These are phyloP conservation scores for Diabrotica balteata DNA, from an alignment of 2,888 invertebrate genomes.

Conservation along the genomic window DNA sequence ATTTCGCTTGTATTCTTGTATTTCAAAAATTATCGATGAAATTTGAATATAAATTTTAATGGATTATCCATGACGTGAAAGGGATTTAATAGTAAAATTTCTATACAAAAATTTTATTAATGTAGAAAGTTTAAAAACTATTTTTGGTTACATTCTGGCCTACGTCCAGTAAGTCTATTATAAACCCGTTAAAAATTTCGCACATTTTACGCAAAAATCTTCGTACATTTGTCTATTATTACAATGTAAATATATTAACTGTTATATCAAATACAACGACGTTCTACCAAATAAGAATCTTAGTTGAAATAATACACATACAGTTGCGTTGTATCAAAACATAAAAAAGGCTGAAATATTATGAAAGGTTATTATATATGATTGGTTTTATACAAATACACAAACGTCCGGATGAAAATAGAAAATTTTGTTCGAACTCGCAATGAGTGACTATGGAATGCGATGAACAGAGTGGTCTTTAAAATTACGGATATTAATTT, in stretches of 20 bases:
- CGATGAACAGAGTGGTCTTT: not conserved
- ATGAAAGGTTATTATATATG: constrained; percentile 4
- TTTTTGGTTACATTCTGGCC: too few species aligned
- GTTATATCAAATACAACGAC: not conserved
- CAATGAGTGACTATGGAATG: constrained; percentile 6
- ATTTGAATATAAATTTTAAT: too few species aligned
- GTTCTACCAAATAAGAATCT: not conserved
- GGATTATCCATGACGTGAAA: too few species aligned
- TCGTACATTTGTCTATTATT: too few species aligned
- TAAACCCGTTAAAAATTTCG: too few species aligned
- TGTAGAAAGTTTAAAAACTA: too few species aligned
- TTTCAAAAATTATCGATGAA: too few species aligned
- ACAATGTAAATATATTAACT: not conserved
- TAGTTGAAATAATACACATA: not conserved
- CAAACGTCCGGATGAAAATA: constrained; percentile 8
- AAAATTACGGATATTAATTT: not conserved
- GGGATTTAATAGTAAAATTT: too few species aligned
- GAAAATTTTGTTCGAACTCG: not conserved
- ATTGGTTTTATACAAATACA: constrained; percentile 6
- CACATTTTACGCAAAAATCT: too few species aligned
- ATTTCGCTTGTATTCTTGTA: too few species aligned
- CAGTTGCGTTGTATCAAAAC: not conserved
- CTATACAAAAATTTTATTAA: too few species aligned
- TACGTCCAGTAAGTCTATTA: too few species aligned
- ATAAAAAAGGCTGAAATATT: constrained; percentile 3